These are phyloP conservation scores for Clinocottus analis DNA, from an alignment of 2,113 vertebrate genomes.

Conservation along the genomic window DNA sequence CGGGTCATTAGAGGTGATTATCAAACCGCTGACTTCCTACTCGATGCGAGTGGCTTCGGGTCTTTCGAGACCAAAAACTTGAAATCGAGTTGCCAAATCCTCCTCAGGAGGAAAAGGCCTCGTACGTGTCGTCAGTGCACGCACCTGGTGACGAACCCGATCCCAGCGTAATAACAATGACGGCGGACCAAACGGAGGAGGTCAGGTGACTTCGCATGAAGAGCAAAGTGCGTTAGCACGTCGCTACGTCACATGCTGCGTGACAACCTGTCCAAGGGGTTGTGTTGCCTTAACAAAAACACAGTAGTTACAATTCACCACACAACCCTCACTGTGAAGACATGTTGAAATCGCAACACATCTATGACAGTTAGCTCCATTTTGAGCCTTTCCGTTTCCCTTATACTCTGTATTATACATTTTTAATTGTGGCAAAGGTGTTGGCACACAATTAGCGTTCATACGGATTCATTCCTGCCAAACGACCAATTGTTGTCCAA, in stretches of 20 bases:
- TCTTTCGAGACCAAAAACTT: slow-evolving; percentile 10
- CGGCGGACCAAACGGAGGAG: neutral
- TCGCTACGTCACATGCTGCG: no score
- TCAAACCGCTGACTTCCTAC: slow-evolving; percentile 10
- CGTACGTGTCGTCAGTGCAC: neutral
- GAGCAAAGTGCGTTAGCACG: neutral
- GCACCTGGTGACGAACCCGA: neutral
- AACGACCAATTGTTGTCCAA: neutral
- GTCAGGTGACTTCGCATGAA: neutral
- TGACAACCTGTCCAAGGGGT: neutral
- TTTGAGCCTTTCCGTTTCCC: no score
- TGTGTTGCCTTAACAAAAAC: no score
- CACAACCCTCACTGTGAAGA: no score
- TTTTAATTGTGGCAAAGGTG: neutral
- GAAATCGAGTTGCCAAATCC: neutral
- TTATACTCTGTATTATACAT: neutral
- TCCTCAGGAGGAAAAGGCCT: neutral
- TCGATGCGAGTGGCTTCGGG: neutral
- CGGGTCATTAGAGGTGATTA: slow-evolving; percentile 44
- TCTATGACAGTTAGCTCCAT: no score
- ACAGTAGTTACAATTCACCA: neutral
- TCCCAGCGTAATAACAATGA: no score
- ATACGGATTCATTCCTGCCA: neutral
- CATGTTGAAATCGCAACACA: neutral
- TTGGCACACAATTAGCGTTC: neutral